Evolutionary conservation across 1,140 invertebrate species (phyloP).

Genomic region (Antheraea pernyi): DNA sequence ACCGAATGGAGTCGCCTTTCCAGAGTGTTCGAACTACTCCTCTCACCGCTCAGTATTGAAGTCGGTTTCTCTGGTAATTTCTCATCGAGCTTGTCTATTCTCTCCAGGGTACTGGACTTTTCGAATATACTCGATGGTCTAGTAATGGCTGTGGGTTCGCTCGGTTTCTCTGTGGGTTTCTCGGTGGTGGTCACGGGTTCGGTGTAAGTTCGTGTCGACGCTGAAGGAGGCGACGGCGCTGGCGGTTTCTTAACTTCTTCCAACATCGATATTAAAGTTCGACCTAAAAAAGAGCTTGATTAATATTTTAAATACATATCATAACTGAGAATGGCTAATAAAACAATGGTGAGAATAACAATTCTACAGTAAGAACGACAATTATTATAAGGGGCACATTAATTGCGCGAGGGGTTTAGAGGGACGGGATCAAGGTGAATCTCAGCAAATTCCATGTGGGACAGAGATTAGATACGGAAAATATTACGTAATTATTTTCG

Average conservation of each 20-base stretch:
- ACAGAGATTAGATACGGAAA: too few species aligned
- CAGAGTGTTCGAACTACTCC: conserved; percentile 34
- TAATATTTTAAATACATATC: too few species aligned
- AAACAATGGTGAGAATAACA: too few species aligned
- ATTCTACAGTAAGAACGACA: too few species aligned
- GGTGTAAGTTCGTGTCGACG: conserved; percentile 25
- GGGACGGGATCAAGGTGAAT: too few species aligned
- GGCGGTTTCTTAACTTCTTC: conserved; percentile 61
- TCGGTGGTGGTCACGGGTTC: conserved; percentile 20
- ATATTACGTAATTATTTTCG: too few species aligned
- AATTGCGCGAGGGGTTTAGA: too few species aligned
- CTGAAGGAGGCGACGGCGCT: conserved; percentile 40
- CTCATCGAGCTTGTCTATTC: conserved; percentile 36
- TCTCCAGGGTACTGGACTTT: conserved; percentile 34
- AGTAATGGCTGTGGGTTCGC: conserved; percentile 33
- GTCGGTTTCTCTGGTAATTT: conserved; percentile 26
- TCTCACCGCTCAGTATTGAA: conserved; percentile 25
- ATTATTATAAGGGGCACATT: too few species aligned
- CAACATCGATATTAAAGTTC: conserved; percentile 58
- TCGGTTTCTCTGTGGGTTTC: conserved; percentile 33
- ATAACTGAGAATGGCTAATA: too few species aligned
- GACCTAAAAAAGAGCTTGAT: conserved; percentile 35
- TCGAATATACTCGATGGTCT: conserved; percentile 40
- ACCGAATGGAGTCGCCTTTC: conserved; percentile 45
- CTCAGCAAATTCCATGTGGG: too few species aligned